These are phyloP conservation scores for Argentina silus DNA, from an alignment of 2,797 vertebrate species.

Conservation along the genomic window DNA sequence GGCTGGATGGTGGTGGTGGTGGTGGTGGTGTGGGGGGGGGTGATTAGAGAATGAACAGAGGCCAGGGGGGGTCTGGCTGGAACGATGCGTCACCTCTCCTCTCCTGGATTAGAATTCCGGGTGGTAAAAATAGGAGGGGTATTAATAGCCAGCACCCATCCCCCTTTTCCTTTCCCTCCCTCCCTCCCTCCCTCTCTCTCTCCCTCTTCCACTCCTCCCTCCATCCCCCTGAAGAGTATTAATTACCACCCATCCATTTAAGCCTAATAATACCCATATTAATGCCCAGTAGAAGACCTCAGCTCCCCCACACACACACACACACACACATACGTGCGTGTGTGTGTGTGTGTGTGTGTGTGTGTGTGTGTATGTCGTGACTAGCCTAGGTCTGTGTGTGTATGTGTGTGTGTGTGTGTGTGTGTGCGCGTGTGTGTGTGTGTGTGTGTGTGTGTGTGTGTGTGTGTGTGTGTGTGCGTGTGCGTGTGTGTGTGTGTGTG, in stretches of 20 bases:
- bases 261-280: slow-evolving; percentile 67
- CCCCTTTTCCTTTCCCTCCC: background rate
- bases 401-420: slow-evolving; percentile 12
- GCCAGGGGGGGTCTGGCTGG: slow-evolving; percentile 17
- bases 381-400: slow-evolving; percentile 13
- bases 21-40: background rate
- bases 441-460: slow-evolving; percentile 9
- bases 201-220: slow-evolving; percentile 10
- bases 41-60: background rate
- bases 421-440: slow-evolving; percentile 11
- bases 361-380: slow-evolving; percentile 16
- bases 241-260: slow-evolving; percentile 64
- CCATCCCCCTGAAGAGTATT: slow-evolving; percentile 55
- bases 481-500: slow-evolving; percentile 7
- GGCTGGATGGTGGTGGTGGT: background rate
- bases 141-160: slow-evolving; percentile 51
- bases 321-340: slow-evolving; percentile 2
- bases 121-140: slow-evolving; percentile 59
- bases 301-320: background rate
- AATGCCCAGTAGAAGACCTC: slow-evolving; percentile 23
- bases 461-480: slow-evolving; percentile 6
- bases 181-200: slow-evolving; percentile 13
- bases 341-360: slow-evolving; percentile 6
- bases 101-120: slow-evolving; percentile 61
- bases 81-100: slow-evolving; percentile 41